Conservation (phyloP, 2,797 vertebrate genomes). For the Melanogrammus aeglefinus region DNA sequence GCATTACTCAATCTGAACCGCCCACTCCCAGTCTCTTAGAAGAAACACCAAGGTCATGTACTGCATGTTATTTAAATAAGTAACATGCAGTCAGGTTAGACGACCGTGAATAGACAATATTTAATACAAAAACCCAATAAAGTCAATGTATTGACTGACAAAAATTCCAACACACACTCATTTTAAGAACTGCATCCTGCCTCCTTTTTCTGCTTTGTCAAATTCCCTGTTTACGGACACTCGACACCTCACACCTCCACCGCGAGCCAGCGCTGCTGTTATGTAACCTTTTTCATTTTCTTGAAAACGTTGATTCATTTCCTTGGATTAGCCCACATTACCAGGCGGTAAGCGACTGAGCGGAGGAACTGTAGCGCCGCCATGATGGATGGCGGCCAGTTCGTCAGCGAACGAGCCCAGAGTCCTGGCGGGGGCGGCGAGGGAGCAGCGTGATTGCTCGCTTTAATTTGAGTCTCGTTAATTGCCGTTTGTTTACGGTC, state of each 20-base stretch:
- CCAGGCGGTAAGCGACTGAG: constrained; percentile 37
- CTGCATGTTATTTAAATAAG: too few species aligned
- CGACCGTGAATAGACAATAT: too few species aligned
- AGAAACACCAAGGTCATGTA: too few species aligned
- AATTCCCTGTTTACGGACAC: neutral
- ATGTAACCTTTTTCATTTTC: neutral
- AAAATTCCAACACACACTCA: neutral
- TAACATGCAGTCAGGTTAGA: too few species aligned
- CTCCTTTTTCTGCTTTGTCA: neutral
- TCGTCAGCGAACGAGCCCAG: constrained; percentile 29
- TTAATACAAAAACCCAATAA: too few species aligned
- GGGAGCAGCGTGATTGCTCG: constrained; percentile 47
- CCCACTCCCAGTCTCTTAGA: too few species aligned
- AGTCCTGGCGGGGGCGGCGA: constrained; percentile 1
- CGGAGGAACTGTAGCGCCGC: constrained; percentile 27
- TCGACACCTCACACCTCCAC: too few species aligned
- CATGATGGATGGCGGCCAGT: constrained; percentile 39
- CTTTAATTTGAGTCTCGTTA: constrained; percentile 58
- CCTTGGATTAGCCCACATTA: constrained; percentile 33
- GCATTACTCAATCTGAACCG: too few species aligned
- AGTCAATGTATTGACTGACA: neutral
- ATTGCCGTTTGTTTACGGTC: constrained; percentile 55
- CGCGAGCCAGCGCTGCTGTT: neutral
- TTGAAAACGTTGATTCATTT: neutral
- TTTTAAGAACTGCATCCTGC: neutral